These are phyloP conservation scores for Fundulus diaphanus DNA, from an alignment of 2,797 vertebrate genomes.

Conservation along the genomic window DNA sequence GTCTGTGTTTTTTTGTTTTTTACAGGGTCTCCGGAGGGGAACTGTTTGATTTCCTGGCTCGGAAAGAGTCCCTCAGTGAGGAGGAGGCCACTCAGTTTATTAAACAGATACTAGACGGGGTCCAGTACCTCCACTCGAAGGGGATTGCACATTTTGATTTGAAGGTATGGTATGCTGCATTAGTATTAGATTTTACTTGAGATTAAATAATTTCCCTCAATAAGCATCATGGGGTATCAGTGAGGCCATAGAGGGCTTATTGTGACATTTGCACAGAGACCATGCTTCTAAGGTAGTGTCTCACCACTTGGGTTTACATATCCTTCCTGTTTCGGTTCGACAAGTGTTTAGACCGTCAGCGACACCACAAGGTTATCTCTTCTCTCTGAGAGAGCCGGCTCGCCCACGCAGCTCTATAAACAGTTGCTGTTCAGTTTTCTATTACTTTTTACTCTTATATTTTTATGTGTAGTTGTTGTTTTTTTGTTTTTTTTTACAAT, in stretches of 20 bases:
- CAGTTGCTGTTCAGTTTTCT: not conserved
- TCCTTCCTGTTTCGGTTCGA: constrained; percentile 66
- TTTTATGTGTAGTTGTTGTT: too few relatives aligned
- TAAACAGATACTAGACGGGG: constrained; percentile 95
- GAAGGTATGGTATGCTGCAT: constrained; percentile 83
- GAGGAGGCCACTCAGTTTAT: constrained; percentile 98
- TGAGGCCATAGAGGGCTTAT: not conserved
- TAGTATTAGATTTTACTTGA: not conserved
- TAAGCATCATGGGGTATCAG: not conserved
- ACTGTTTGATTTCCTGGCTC: constrained; percentile 93
- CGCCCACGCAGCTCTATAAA: constrained; percentile 36
- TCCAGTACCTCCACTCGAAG: constrained; percentile 92
- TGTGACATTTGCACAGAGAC: constrained; percentile 19
- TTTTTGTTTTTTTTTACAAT: constrained; percentile 17
- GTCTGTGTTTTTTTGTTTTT: constrained; percentile 55
- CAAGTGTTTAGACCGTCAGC: constrained; percentile 47
- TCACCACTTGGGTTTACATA: constrained; percentile 34
- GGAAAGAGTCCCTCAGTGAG: constrained; percentile 96
- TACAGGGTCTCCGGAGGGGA: constrained; percentile 91
- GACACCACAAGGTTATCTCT: constrained; percentile 64
- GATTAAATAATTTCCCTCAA: constrained; percentile 4
- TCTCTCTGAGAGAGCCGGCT: constrained; percentile 45
- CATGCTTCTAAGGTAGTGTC: constrained; percentile 12
- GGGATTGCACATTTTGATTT: constrained; percentile 96
- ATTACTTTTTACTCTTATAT: constrained; percentile 11